These are phyloP conservation scores for Huso huso DNA, from an alignment of 2,797 vertebrate genomes.

Conservation along the genomic window DNA sequence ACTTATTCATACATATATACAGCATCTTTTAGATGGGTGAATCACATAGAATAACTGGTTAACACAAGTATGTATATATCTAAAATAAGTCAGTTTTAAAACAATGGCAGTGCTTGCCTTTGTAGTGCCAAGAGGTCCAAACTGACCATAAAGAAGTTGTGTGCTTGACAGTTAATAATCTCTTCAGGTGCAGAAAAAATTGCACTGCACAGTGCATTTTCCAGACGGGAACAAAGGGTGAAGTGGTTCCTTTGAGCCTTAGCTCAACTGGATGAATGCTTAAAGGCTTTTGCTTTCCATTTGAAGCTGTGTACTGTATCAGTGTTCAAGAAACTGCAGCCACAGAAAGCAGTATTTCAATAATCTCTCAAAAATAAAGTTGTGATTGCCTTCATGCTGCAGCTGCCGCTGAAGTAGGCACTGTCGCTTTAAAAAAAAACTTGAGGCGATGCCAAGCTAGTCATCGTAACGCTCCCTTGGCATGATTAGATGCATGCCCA, in stretches of 20 bases:
- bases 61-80: background rate
- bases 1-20: too few relatives aligned
- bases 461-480: slow-evolving; percentile 85
- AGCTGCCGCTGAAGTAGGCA: slow-evolving; percentile 58
- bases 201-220: background rate
- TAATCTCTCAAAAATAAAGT: too few relatives aligned
- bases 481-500: slow-evolving; percentile 94
- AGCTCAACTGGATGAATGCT: slow-evolving; percentile 44
- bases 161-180: slow-evolving; percentile 7
- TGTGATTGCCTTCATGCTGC: slow-evolving; percentile 35
- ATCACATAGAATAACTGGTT: too few relatives aligned
- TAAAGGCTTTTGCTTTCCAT: slow-evolving; percentile 35
- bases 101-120: background rate
- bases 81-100: slow-evolving; percentile 4
- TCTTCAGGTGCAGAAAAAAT: background rate
- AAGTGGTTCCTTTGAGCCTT: slow-evolving; percentile 9
- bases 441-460: slow-evolving; percentile 75
- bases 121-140: background rate
- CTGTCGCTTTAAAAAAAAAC: slow-evolving; percentile 82
- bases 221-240: background rate
- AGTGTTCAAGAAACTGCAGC: slow-evolving; percentile 23
- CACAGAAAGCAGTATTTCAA: too few relatives aligned
- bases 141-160: background rate
- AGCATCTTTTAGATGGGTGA: too few relatives aligned
- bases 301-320: slow-evolving; percentile 17